Base-by-base conservation (phyloP, 1,140 invertebrate genomes). In the Wasmannia auropunctata region DNA sequence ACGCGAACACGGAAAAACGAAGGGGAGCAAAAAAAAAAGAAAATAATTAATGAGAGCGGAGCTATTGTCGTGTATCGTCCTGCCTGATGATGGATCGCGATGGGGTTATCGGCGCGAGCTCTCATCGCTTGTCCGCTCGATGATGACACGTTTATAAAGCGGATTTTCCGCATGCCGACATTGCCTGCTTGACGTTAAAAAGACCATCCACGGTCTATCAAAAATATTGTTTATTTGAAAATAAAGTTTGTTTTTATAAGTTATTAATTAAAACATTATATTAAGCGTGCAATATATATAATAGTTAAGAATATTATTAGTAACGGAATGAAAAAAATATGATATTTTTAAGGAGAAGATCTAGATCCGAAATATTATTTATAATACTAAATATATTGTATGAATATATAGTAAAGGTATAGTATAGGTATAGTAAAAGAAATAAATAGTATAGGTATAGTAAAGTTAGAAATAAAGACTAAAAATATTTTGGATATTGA, bases 21-120 rank as follows among this genome's bases (percentile, higher is more conserved):
- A 81, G 31, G 31, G 31, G 65, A 56, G 25, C 25, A 1, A 28
- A 60, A 56, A 56, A 70, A 56, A 58, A 46, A 56, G 65, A 83
- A 83, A 83, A 83, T 81, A 83, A 83, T 83, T 83, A 83, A 83
- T 83, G 79, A 83, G 79, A 83, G 79, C 79, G 67, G 10, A 74
- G 79, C 67, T 83, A 83, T 83, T 83, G 79, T 83, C 67, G 51
- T 83, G 79, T 83, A 83, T 83, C 79, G 79, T 28, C n/a, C 79
- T 6, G 67, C 67, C 67, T 74, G 79, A 83, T 83, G 79, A 83
- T 83, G 79, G 79, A 83, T 83, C 79, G 79, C 79, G 79, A 83
- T 58, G 79, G 67, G 79, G 79, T 83, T 83, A 83, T 83, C 79
- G 79, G 67, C 51, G 31, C 16, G 79, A 74, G 51, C 56, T 72